Conservation (phyloP, 2,113 vertebrate species). For the Phyllostomus hastatus region DNA sequence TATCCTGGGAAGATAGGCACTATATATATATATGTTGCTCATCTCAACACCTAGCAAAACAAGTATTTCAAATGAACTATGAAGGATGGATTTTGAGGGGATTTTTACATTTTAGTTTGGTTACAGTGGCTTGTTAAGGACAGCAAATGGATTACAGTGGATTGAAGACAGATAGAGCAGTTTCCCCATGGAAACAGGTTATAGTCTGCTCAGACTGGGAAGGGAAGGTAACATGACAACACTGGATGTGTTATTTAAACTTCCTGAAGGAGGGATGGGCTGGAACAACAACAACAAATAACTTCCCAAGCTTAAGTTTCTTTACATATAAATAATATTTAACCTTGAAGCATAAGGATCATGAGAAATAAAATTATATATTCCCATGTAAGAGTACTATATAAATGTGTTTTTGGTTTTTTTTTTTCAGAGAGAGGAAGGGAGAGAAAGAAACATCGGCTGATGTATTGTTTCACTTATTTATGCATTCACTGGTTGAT, state of each 20-base stretch:
- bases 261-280: not conserved
- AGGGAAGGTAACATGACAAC: not conserved
- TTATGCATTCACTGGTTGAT: too few species aligned
- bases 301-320: not conserved
- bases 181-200: not conserved
- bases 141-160: not conserved
- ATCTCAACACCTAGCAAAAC: not conserved
- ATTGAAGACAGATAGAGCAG: not conserved
- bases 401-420: not conserved
- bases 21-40: not conserved
- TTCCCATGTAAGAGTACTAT: not conserved
- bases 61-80: not conserved
- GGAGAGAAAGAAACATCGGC: not conserved
- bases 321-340: not conserved
- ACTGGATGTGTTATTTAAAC: not conserved
- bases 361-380: not conserved
- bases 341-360: not conserved
- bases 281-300: not conserved
- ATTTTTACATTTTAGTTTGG: not conserved
- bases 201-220: not conserved
- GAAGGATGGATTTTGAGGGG: not conserved
- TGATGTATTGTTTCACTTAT: too few species aligned
- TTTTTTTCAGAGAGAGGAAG: not conserved
- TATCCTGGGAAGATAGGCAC: not conserved
- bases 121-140: not conserved